These are phyloP conservation scores for Aspidoscelis tigris DNA, from an alignment of 2,113 vertebrate species.

Conservation along the genomic window DNA sequence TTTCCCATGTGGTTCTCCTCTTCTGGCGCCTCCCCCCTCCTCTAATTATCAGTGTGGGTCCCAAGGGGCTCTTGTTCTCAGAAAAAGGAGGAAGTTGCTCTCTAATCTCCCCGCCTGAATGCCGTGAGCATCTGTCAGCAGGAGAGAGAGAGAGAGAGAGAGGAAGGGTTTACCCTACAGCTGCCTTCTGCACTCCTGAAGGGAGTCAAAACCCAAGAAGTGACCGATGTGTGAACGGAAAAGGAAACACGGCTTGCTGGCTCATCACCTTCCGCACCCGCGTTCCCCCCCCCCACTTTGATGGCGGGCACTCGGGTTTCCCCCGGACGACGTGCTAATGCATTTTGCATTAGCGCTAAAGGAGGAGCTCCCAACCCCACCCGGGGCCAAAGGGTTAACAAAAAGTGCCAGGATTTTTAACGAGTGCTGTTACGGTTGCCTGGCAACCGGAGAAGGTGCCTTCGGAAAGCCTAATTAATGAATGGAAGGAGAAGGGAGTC, in stretches of 20 bases:
- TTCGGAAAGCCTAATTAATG: constrained; percentile 79
- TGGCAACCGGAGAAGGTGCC: constrained; percentile 71
- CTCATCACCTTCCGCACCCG: constrained; percentile 61
- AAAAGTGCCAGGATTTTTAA: constrained; percentile 79
- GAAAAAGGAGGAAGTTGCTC: constrained; percentile 64
- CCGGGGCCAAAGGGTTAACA: constrained; percentile 78
- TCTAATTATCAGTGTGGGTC: constrained; percentile 56
- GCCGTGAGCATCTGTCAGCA: constrained; percentile 73
- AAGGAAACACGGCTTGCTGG: constrained; percentile 47
- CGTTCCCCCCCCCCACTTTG: constrained; percentile 45
- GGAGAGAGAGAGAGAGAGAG: constrained; percentile 33
- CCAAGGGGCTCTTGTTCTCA: constrained; percentile 52
- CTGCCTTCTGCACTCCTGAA: constrained; percentile 63
- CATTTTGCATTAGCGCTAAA: constrained; percentile 70
- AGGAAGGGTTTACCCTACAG: constrained; percentile 57
- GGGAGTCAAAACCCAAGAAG: constrained; percentile 56
- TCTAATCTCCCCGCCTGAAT: constrained; percentile 67
- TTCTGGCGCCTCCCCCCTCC: constrained; percentile 59
- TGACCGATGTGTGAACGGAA: constrained; percentile 38
- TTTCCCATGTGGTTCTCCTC: constrained; percentile 64
- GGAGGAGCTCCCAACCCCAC: constrained; percentile 72
- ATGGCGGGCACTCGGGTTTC: constrained; percentile 63
- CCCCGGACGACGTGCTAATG: constrained; percentile 74
- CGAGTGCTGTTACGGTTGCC: constrained; percentile 78
- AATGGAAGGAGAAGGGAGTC: constrained; percentile 71